Conservation (phyloP, 1,140 invertebrate genomes). For the Oryctes rhinoceros region DNA sequence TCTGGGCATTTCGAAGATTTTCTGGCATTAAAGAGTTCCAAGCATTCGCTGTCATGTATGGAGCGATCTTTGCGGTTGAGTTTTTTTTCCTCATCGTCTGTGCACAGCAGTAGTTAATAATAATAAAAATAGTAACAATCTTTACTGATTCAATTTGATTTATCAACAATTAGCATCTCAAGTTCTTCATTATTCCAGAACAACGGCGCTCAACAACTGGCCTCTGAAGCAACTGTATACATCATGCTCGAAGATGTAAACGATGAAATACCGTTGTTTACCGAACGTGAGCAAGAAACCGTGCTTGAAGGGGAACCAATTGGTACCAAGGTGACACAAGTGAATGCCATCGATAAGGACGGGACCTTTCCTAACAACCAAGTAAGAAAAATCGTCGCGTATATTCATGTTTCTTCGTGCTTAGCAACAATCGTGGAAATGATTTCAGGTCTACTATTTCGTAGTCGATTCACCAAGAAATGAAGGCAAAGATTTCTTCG, state of each 20-base stretch:
- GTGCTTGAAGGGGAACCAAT: constrained; percentile 93
- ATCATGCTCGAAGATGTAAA: constrained; percentile 96
- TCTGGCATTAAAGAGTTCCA: too few relatives aligned
- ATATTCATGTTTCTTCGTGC: background rate
- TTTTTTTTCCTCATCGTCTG: too few relatives aligned
- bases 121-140: too few relatives aligned
- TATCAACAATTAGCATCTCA: too few relatives aligned
- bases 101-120: too few relatives aligned
- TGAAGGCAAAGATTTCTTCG: constrained; percentile 93
- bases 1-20: too few relatives aligned
- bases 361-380: constrained; percentile 94
- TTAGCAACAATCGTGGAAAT: background rate
- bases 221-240: constrained; percentile 91
- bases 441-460: constrained; percentile 84
- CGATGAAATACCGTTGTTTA: constrained; percentile 95
- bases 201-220: constrained; percentile 93
- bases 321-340: constrained; percentile 94
- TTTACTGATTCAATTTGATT: too few relatives aligned
- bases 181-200: constrained; percentile 70
- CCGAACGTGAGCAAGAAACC: constrained; percentile 92
- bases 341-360: constrained; percentile 96
- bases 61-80: too few relatives aligned
- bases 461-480: constrained; percentile 89
- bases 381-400: constrained; percentile 64
- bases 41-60: too few relatives aligned